Evolutionary conservation across 2,888 invertebrate genomes (phyloP), one percentile per base, ranked within the genome.

Genomic region (Cyrtodaria siliqua): DNA sequence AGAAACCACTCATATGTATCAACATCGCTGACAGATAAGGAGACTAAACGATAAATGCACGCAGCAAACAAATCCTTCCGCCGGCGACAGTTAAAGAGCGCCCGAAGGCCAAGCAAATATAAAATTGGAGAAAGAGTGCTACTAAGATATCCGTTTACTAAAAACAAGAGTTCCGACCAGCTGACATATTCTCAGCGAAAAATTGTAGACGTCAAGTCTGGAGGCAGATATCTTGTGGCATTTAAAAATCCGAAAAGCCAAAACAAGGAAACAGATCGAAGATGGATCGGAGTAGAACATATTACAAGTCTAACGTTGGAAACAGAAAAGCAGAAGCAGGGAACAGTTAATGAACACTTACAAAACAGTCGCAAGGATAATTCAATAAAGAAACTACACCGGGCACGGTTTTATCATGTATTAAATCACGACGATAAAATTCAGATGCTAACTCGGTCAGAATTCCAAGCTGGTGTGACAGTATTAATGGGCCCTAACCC

Each of bases 251-350:
- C 61, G 20, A 61, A 61, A 20, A 1, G 29, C 12, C 27, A n/a
- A n/a, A 26, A 50, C 24, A 9, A 47, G 16, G 24, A 4, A 23
- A 20, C 8, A 6, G 62, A 33, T 18, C n/a, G 52, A 16, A 40
- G 12, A 38, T 52, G 50, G 62, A 49, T 62, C 20, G 62, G 62
- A 24, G 62, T 62, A 1, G 50, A 62, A 62, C 18, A 62, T 38
- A 50, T 62, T 1, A 62, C 62, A 2, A 62, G 50, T 23, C 40
- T 50, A 6, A 62, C 62, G 14, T 12, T 29, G 14, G 62, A 18
- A 27, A 8, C 20, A 40, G 33, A 62, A 50, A 49, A 50, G 38
- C 33, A 33, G 23, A 52, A 52, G 24, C 4, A 52, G 52, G 4
- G 52, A 20, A 6, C 20, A 4, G 14, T 52, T 9, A 9, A 52